Evolutionary conservation across 2,797 vertebrate species (phyloP), one percentile per base, ranked within the genome.

Genomic region (Neomorphus geoffroyi): DNA sequence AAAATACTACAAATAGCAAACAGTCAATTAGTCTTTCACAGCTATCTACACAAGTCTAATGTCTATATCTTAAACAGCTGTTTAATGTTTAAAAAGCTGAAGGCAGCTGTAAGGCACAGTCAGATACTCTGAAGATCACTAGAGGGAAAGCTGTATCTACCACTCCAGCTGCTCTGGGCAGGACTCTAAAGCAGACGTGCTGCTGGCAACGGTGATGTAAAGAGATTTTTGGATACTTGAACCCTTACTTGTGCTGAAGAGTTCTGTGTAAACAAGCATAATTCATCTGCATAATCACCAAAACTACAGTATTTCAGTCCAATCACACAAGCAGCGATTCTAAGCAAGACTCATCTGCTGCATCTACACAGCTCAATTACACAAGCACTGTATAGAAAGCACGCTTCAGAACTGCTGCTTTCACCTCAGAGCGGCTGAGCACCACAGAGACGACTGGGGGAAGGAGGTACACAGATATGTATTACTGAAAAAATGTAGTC

Each of bases 311-410:
- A 56, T 86, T 90, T 66, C 65, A 85, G 83, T 54, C 94, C 66
- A 61, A n/a, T 75, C 70, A 79, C 70, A 61, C 3, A 50, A 50
- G 43, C 82, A 67, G 37, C 2, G 2, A 57, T 74, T 94, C 37
- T 74, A 86, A 92, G 83, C 80, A 48, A 72, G 53, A 66, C 12
- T 86, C 45, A 84, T 70, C 74, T 66, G 74, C 58, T 65, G 48
- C 46, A 67, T 80, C 65, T 78, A 14, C 46, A 7, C 1, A 35
- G 80, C 86, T 88, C 69, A 57, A 32, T 65, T 48, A 65, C 62
- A 69, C 13, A 26, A 2, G 15, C 60, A 19, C 23, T 18, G 27
- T 30, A 50, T 9, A 26, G 58, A n/a, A 27, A 80, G 64, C 23
- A 33, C 5, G 10, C 58, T 87, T 74, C 30, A 11, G 37, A 79